Base-by-base conservation (phyloP, 1,140 invertebrate species). In the Listronotus oregonensis region DNA sequence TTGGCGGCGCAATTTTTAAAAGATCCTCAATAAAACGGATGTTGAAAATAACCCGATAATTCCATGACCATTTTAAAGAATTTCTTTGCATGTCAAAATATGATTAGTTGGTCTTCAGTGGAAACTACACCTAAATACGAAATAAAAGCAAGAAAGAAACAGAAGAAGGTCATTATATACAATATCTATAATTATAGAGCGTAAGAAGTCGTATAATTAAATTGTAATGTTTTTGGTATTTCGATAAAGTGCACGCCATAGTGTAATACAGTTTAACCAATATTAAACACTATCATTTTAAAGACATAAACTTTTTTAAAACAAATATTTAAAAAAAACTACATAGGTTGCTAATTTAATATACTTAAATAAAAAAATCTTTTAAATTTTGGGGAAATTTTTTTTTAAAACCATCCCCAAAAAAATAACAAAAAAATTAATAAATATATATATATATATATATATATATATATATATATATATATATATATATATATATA, bases 21-120 rank as follows among this genome's bases (percentile, higher is more conserved):
- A 27, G 21, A 27, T 49, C 4, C 27, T 51, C 44, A 61, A 61
- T 51, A 46, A 61, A 61, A 61, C 58, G 58, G 58, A 61, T 61
- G 58, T 61, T 10, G 58, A 61, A 61, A 61, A 61, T 61, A 40
- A 61, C 47, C 8, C 47, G 14, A 32, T 59, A 50, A 51, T 61
- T 46, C 31, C 17, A 31, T 39, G 58, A 37, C 40, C 58, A 61
- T 51, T 61, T 61, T 51, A 51, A 61, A 61, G 58, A 61, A 61
- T 49, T 61, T 18, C 58, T 61, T 61, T 61, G 58, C 58, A 61
- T 61, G 58, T 61, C 58, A 51, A 47, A 51, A 51, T 61, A 51
- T 61, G 50, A 61, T 61, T 61, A 61, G 37, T 51, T 14, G 12
- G 46, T 42, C 58, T 61, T 61, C 51, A 61, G 50, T 61, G 51